A percentile compares a stretch with the other conserved stretches of the same genome.
phyloP scores from a whole-genome alignment of 2,797 vertebrate species.

The Acropternis orthonyx region DNA sequence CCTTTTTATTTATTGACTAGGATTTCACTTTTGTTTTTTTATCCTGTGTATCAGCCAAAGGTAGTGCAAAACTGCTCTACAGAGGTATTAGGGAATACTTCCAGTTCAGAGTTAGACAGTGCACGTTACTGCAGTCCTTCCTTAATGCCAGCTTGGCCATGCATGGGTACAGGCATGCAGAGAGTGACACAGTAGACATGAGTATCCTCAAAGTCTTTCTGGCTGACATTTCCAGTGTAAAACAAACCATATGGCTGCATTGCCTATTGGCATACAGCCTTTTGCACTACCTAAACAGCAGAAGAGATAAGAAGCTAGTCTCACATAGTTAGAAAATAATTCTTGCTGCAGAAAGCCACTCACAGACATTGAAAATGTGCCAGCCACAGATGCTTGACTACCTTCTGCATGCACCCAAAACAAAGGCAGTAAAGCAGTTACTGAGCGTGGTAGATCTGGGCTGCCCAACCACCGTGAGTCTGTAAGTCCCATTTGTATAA shows the following conservation, averaged over 20 bases:
- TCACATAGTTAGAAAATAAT: background rate
- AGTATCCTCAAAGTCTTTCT: background rate
- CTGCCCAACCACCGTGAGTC: background rate
- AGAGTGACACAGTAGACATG: background rate
- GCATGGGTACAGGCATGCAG: background rate
- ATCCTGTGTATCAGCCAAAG: background rate
- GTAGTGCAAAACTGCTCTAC: background rate
- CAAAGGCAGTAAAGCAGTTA: background rate
- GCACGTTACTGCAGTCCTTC: background rate
- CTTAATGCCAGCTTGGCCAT: background rate
- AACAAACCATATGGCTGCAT: background rate
- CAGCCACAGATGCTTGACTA: background rate
- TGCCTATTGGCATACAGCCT: background rate
- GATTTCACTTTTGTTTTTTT: background rate
- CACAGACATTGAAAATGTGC: background rate
- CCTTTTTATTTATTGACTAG: background rate
- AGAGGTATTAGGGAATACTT: background rate
- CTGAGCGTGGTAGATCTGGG: background rate
- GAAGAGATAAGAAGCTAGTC: background rate
- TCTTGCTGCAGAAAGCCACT: background rate
- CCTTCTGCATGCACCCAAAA: background rate
- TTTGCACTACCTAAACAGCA: background rate
- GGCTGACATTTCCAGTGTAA: slow-evolving; percentile 21
- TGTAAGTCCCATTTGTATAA: background rate
- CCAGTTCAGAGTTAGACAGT: background rate